phyloP scores from a whole-genome alignment of 37 sponge, comb jelly and placozoan genomes.

The Ianthella basta region DNA sequence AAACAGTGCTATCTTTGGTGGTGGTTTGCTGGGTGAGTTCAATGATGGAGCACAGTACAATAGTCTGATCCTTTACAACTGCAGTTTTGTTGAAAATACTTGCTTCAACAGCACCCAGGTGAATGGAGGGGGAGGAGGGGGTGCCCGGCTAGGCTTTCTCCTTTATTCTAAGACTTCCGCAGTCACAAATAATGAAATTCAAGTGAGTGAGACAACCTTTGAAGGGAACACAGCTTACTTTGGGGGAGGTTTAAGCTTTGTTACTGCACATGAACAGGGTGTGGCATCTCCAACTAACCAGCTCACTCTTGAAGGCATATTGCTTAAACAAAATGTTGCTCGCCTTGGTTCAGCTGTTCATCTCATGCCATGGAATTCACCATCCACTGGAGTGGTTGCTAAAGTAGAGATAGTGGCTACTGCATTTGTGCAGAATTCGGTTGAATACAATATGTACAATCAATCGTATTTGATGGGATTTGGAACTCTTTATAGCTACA shows the following conservation, averaged over 20 bases:
- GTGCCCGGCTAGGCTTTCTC: too few species aligned
- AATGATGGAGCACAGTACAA: conserved; percentile 11
- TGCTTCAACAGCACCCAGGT: too few species aligned
- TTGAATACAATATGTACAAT: background rate
- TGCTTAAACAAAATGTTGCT: background rate
- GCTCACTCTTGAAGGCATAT: too few species aligned
- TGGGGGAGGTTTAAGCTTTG: too few species aligned
- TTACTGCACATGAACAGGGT: too few species aligned
- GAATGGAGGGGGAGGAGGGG: too few species aligned
- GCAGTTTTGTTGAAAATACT: background rate
- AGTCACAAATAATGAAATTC: too few species aligned
- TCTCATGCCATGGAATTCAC: background rate
- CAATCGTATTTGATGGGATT: background rate
- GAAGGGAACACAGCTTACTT: too few species aligned
- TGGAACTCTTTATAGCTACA: conserved; percentile 5
- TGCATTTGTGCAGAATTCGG: background rate
- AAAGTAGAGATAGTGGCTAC: background rate
- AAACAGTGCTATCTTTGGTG: conserved; percentile 16
- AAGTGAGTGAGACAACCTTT: too few species aligned
- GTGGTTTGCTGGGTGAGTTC: conserved; percentile 8
- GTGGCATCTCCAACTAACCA: too few species aligned
- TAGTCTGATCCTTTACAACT: background rate
- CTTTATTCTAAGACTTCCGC: too few species aligned
- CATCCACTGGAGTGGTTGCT: background rate
- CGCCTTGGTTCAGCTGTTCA: conserved; percentile 10